Percentiles rank a stretch among this genome's conserved stretches.
Evolutionary conservation across 2,888 invertebrate genomes (phyloP).

Genomic region (Oxycera nigricornis): DNA sequence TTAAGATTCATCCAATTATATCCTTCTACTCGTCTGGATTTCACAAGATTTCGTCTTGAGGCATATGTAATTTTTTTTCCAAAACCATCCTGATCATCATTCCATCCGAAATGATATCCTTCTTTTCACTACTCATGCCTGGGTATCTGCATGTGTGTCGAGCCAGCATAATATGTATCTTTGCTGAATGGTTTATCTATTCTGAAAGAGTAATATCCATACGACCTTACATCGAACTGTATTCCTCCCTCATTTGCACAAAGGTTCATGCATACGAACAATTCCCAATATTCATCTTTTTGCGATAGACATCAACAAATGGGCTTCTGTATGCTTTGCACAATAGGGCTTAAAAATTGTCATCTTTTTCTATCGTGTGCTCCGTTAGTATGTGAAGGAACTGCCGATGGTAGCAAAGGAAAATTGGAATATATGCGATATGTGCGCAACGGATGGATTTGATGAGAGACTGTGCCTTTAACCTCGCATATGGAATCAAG

Average conservation of each 20-base stretch:
- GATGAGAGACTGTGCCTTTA: neutral
- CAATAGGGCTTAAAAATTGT: conserved; percentile 9
- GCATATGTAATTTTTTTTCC: neutral
- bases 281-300: conserved; percentile 30
- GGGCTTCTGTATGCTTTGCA: conserved; percentile 12
- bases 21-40: neutral
- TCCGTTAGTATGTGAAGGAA: neutral
- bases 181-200: conserved; percentile 1
- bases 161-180: neutral
- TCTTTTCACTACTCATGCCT: neutral
- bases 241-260: conserved; percentile 26
- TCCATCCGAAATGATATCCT: neutral
- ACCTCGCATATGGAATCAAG: neutral
- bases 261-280: conserved; percentile 15
- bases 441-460: conserved; percentile 3
- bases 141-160: neutral
- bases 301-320: conserved; percentile 31
- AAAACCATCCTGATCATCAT: neutral
- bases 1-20: conserved; percentile 19
- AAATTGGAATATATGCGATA: conserved; percentile 1
- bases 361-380: neutral
- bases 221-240: conserved; percentile 1
- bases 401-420: neutral
- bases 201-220: conserved; percentile 15
- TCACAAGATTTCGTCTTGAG: neutral